These are phyloP conservation scores for Caenorhabditis sp. DNA, from an alignment of 2,888 invertebrate genomes.

Conservation along the genomic window DNA sequence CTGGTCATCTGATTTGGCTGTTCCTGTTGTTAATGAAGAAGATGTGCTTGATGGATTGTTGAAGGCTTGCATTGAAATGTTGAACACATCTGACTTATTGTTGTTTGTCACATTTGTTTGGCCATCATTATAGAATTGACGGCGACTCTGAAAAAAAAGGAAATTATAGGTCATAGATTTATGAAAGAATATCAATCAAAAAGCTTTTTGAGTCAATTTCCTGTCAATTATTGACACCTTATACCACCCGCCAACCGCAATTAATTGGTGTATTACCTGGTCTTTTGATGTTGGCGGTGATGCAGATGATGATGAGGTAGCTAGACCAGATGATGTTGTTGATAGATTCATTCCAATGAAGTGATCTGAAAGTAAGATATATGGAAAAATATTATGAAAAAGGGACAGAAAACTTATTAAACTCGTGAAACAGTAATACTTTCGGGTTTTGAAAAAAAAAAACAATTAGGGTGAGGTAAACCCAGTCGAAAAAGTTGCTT, in stretches of 20 bases:
- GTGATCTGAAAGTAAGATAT: constrained; percentile 23
- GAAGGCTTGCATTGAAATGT: constrained; percentile 42
- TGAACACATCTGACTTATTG: constrained; percentile 28
- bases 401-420: too few relatives aligned
- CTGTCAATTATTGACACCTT: constrained; percentile 1
- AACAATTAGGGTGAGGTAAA: too few relatives aligned
- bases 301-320: constrained; percentile 22
- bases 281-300: constrained; percentile 23
- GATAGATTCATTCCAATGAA: constrained; percentile 44
- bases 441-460: too few relatives aligned
- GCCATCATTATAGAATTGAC: constrained; percentile 37
- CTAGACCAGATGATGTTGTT: constrained; percentile 10
- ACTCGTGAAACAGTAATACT: too few relatives aligned
- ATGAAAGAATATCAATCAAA: background rate
- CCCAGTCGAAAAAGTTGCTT: too few relatives aligned
- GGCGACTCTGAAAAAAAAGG: constrained; percentile 23
- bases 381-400: too few relatives aligned
- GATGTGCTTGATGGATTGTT: background rate
- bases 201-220: background rate
- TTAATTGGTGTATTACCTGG: constrained; percentile 13
- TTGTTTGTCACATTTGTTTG: constrained; percentile 5
- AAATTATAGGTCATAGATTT: background rate
- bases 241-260: background rate
- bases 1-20: constrained; percentile 39
- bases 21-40: background rate